phyloP scores from a whole-genome alignment of 2,113 vertebrate species.

The Cynoglossus semilaevis region DNA sequence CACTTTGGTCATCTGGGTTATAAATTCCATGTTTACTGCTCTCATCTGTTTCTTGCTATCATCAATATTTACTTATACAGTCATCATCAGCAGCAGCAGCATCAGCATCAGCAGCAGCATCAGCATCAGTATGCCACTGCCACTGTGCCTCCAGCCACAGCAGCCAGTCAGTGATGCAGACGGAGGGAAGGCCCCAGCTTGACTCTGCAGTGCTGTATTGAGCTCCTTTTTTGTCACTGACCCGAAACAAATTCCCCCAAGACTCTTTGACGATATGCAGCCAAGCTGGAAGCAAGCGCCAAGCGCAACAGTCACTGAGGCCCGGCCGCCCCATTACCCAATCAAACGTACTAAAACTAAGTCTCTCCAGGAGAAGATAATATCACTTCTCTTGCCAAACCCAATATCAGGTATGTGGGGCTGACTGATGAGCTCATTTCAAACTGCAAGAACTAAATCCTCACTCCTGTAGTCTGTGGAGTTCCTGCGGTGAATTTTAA shows the following conservation, averaged over 20 bases:
- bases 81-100: conserved; percentile 50
- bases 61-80: conserved; percentile 39
- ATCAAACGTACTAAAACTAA: conserved; percentile 47
- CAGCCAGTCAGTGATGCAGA: conserved; percentile 52
- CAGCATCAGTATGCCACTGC: conserved; percentile 52
- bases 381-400: conserved; percentile 41
- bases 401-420: conserved; percentile 27
- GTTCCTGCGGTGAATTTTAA: conserved; percentile 1
- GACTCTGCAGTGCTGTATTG: conserved; percentile 54
- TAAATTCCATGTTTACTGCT: conserved; percentile 42
- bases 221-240: conserved; percentile 59
- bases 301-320: conserved; percentile 45
- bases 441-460: conserved; percentile 18
- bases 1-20: conserved; percentile 49
- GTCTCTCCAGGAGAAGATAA: conserved; percentile 45
- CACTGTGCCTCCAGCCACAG: conserved; percentile 33
- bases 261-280: conserved; percentile 39
- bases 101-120: conserved; percentile 37
- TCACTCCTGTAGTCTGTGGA: background rate
- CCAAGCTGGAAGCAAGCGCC: conserved; percentile 26
- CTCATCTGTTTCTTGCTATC: conserved; percentile 38
- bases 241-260: conserved; percentile 62
- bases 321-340: conserved; percentile 48
- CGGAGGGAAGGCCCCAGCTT: conserved; percentile 45
- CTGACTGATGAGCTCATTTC: conserved; percentile 14